phyloP scores from a whole-genome alignment of 1,140 invertebrate species.

The Sycophila sp. region DNA sequence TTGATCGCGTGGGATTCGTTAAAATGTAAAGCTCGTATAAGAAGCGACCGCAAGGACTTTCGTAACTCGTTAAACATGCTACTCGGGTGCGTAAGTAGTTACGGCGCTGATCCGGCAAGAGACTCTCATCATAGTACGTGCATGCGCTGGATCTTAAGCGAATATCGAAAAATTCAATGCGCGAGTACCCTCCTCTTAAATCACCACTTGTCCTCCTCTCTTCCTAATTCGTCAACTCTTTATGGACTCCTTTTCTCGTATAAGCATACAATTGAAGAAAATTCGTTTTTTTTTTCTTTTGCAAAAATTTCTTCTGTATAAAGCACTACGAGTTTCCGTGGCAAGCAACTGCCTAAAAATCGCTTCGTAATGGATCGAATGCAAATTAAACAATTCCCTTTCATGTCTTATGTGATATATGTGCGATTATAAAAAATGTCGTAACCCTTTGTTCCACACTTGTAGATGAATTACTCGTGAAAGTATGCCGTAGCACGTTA shows the following conservation, averaged over 20 bases:
- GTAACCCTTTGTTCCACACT: too few relatives aligned
- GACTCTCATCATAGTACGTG: background rate
- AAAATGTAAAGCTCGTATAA: constrained; percentile 22
- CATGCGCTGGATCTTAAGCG: constrained; percentile 22
- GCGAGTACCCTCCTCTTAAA: background rate
- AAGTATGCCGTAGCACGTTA: too few relatives aligned
- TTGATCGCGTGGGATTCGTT: constrained; percentile 10
- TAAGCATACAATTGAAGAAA: background rate
- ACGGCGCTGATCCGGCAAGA: constrained; percentile 7
- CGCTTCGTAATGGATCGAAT: too few relatives aligned
- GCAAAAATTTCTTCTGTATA: background rate
- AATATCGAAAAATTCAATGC: constrained; percentile 14
- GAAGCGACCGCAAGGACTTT: constrained; percentile 9
- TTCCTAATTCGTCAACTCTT: background rate
- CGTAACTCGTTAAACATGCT: constrained; percentile 32
- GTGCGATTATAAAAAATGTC: too few relatives aligned
- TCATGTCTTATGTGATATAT: too few relatives aligned
- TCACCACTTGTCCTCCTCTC: background rate
- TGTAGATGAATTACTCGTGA: too few relatives aligned
- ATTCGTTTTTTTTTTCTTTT: background rate
- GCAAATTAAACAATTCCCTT: too few relatives aligned
- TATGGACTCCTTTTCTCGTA: background rate
- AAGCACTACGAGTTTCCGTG: too few relatives aligned
- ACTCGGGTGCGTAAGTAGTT: constrained; percentile 17
- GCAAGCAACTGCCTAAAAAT: too few relatives aligned